Evolutionary conservation across 2,888 invertebrate species (phyloP).

Genomic region (Clunio marinus): DNA sequence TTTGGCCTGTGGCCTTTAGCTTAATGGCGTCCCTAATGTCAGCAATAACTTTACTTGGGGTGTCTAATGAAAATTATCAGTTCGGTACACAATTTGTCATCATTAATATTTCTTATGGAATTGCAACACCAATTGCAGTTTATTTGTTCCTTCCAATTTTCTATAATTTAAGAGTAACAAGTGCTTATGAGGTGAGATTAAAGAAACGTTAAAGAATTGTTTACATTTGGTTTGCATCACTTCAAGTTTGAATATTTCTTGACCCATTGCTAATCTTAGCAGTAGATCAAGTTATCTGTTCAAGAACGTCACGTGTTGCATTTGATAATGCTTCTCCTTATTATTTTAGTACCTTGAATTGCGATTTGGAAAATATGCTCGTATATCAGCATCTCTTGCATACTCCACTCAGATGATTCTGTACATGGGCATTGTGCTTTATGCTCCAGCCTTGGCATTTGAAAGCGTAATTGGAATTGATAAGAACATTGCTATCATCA

Average conservation of each 20-base stretch:
- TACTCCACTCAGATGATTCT: constrained; percentile 87
- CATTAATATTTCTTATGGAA: constrained; percentile 69
- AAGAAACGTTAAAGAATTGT: not conserved
- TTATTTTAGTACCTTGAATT: constrained; percentile 74
- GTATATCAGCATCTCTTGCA: constrained; percentile 74
- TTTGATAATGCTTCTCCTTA: not conserved
- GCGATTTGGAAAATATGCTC: constrained; percentile 72
- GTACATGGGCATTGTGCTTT: constrained; percentile 87
- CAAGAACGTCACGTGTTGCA: not conserved
- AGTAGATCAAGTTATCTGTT: too few species aligned
- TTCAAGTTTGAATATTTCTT: too few species aligned
- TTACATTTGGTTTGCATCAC: not conserved
- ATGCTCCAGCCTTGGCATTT: constrained; percentile 87
- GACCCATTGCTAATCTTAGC: too few species aligned
- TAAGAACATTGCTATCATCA: constrained; percentile 62
- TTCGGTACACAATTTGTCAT: constrained; percentile 76
- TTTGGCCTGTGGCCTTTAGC: constrained; percentile 75
- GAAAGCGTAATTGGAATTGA: constrained; percentile 77
- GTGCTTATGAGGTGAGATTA: constrained; percentile 71
- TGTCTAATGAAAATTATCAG: constrained; percentile 80
- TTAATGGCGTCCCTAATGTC: constrained; percentile 92
- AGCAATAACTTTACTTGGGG: constrained; percentile 82
- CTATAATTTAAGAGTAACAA: constrained; percentile 73
- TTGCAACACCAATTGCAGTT: constrained; percentile 74
- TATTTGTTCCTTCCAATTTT: constrained; percentile 80